Conservation (phyloP, 2,797 vertebrate species). For the Gymnoscopelus braueri region DNA sequence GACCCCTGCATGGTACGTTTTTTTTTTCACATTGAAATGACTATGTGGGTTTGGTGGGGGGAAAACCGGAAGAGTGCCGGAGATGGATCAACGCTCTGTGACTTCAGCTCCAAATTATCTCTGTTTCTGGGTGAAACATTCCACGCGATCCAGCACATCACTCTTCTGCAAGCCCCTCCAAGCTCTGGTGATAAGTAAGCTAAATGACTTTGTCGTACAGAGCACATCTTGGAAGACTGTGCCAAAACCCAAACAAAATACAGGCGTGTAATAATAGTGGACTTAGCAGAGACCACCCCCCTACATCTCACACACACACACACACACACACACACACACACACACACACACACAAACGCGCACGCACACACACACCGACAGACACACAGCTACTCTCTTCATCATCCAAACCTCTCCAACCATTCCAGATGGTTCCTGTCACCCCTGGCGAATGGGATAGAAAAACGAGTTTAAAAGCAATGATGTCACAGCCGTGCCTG, state of each 20-base stretch:
- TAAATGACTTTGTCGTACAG: constrained; percentile 37
- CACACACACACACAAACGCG: constrained; percentile 18
- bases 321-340: constrained; percentile 4
- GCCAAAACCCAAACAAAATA: constrained; percentile 40
- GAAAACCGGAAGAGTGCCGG: constrained; percentile 41
- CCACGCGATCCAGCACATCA: constrained; percentile 32
- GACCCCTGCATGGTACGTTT: too few species aligned
- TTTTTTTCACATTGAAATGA: too few species aligned
- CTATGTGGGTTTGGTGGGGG: constrained; percentile 36
- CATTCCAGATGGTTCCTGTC: constrained; percentile 69
- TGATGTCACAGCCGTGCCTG: constrained; percentile 69
- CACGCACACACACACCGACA: constrained; percentile 10
- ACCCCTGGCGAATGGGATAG: constrained; percentile 45
- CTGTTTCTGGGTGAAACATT: constrained; percentile 52
- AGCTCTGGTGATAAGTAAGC: constrained; percentile 38
- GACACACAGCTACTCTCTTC: constrained; percentile 28
- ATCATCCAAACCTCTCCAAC: constrained; percentile 36
- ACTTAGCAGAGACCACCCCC: constrained; percentile 34
- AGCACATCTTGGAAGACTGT: constrained; percentile 13
- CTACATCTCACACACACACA: constrained; percentile 1
- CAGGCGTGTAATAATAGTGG: constrained; percentile 40
- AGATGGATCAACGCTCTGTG: constrained; percentile 45
- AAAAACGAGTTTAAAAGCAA: constrained; percentile 68
- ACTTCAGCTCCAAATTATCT: constrained; percentile 41
- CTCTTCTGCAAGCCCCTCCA: constrained; percentile 28